A percentile compares a stretch with the other conserved stretches of the same genome.
phyloP scores from a whole-genome alignment of 2,797 vertebrate species.

The Sebastes matsubarae region DNA sequence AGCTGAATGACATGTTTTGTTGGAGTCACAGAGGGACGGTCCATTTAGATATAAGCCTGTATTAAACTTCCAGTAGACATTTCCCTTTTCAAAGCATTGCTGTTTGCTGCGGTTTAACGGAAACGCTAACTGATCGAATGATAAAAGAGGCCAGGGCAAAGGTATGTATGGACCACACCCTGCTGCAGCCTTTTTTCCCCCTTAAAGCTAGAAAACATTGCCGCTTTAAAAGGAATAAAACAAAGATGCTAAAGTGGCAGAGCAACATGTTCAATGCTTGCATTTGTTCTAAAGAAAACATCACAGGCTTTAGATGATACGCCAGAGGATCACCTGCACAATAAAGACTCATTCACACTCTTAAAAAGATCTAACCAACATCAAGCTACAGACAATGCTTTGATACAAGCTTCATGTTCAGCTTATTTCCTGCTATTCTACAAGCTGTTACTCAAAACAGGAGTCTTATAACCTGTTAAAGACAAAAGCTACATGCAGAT shows the following conservation, averaged over 20 bases:
- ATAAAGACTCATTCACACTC: slow-evolving; percentile 32
- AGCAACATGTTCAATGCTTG: slow-evolving; percentile 39
- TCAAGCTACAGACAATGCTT: slow-evolving; percentile 34
- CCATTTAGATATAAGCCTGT: slow-evolving; percentile 28
- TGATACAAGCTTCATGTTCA: slow-evolving; percentile 31
- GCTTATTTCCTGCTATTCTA: slow-evolving; percentile 49
- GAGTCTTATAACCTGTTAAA: slow-evolving; percentile 36
- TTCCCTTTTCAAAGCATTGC: slow-evolving; percentile 55
- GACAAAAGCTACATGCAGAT: slow-evolving; percentile 62
- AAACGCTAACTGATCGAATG: slow-evolving; percentile 70
- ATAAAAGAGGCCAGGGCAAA: slow-evolving; percentile 76
- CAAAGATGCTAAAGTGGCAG: slow-evolving; percentile 42
- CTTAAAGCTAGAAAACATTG: slow-evolving; percentile 39
- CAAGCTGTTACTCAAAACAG: slow-evolving; percentile 14
- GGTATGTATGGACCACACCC: slow-evolving; percentile 78
- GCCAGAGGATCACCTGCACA: slow-evolving; percentile 52
- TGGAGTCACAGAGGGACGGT: slow-evolving; percentile 42
- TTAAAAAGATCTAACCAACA: slow-evolving; percentile 40
- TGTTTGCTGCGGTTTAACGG: slow-evolving; percentile 64
- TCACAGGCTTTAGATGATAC: slow-evolving; percentile 39
- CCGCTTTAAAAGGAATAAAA: slow-evolving; percentile 46
- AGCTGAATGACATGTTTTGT: slow-evolving; percentile 53
- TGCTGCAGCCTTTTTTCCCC: slow-evolving; percentile 27
- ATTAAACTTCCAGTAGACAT: slow-evolving; percentile 52
- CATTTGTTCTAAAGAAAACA: slow-evolving; percentile 63